Evolutionary conservation across 2,113 vertebrate species (phyloP).

Genomic region (Physeter macrocephalus): DNA sequence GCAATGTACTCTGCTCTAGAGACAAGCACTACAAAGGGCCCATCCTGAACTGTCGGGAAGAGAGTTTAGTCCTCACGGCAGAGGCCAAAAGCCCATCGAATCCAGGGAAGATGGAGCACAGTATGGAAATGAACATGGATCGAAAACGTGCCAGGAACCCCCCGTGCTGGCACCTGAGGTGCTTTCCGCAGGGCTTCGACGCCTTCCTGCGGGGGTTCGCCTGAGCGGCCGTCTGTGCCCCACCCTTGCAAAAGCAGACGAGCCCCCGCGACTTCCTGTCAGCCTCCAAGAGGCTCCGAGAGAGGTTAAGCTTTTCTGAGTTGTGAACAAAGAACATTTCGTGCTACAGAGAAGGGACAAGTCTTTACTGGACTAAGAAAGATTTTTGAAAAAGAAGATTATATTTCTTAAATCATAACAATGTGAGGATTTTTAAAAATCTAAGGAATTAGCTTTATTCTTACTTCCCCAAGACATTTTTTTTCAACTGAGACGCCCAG

Average conservation of each 20-base stretch:
- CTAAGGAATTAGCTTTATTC: conserved; percentile 16
- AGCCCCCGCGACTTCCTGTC: background rate
- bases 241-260: background rate
- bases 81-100: background rate
- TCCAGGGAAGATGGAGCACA: background rate
- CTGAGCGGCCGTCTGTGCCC: background rate
- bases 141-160: background rate
- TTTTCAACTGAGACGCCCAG: background rate
- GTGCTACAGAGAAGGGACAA: background rate
- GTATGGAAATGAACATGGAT: background rate
- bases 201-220: background rate
- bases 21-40: background rate
- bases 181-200: background rate
- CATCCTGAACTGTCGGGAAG: background rate
- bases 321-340: background rate
- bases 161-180: background rate
- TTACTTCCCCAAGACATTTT: background rate
- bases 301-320: background rate
- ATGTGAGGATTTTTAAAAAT: background rate
- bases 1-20: conserved; percentile 52
- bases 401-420: background rate
- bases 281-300: background rate
- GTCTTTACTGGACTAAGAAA: background rate
- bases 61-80: background rate
- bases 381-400: background rate